phyloP scores from a whole-genome alignment of 1,140 invertebrate species.

The Solen grandis region DNA sequence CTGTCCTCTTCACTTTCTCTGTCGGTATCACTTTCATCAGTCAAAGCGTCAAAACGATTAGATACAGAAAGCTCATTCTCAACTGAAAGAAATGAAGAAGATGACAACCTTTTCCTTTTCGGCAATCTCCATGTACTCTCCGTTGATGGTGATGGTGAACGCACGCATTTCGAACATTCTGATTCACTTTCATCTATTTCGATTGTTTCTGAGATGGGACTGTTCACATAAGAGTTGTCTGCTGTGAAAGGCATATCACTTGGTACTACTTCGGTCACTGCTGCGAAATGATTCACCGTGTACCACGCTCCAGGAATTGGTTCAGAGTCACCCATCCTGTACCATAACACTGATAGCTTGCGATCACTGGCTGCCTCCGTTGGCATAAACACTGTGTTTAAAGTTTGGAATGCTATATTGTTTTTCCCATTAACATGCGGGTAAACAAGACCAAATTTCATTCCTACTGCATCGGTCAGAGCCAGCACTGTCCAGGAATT shows the following conservation, averaged over 20 bases:
- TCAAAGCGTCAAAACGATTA: neutral
- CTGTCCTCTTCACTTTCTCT: neutral
- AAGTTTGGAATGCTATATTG: neutral
- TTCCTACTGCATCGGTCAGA: neutral
- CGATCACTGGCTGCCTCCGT: neutral
- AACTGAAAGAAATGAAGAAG: neutral
- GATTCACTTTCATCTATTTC: neutral
- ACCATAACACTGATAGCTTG: neutral
- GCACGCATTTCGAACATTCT: neutral
- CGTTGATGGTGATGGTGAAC: neutral
- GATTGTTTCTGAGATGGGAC: neutral
- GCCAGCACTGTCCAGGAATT: neutral
- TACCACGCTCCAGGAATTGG: neutral
- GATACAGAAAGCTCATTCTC: neutral
- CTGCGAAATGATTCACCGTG: constrained; percentile 1
- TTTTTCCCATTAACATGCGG: neutral
- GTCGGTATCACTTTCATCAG: neutral
- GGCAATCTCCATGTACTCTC: neutral
- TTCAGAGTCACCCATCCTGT: neutral
- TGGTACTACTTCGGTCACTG: neutral
- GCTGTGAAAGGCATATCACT: neutral
- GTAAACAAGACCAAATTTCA: neutral
- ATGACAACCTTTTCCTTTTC: neutral
- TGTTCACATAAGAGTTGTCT: neutral
- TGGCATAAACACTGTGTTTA: neutral